Evolutionary conservation across 2,113 vertebrate species (phyloP).

Genomic region (Mellivora capensis): DNA sequence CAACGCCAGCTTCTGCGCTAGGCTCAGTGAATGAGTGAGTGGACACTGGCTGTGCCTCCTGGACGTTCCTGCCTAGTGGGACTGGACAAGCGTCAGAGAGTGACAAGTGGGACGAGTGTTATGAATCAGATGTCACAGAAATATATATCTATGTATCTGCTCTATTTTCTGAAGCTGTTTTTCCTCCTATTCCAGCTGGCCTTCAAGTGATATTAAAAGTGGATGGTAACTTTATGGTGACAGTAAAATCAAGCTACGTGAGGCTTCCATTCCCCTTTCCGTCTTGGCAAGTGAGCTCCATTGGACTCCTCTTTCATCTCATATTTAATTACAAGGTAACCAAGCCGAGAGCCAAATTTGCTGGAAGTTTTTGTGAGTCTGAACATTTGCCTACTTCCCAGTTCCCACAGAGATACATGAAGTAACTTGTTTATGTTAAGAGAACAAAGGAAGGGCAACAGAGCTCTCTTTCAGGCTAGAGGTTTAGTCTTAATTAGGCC

Average conservation of each 20-base stretch:
- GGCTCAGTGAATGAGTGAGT: too few relatives aligned
- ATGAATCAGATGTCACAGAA: not conserved
- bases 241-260: not conserved
- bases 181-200: not conserved
- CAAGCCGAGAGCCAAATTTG: conserved; percentile 60
- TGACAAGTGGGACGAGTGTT: not conserved
- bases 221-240: not conserved
- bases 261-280: not conserved
- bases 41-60: not conserved
- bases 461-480: conserved; percentile 42
- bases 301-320: conserved; percentile 64
- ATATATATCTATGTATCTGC: too few relatives aligned
- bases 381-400: conserved; percentile 69
- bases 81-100: not conserved
- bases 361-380: conserved; percentile 66
- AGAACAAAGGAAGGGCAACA: conserved; percentile 69
- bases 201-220: not conserved
- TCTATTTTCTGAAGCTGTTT: not conserved
- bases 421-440: conserved; percentile 73
- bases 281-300: not conserved
- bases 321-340: conserved; percentile 61
- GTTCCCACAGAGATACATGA: conserved; percentile 71
- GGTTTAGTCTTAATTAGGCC: conserved; percentile 63
- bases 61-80: not conserved
- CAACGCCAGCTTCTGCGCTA: accelerated